Evolutionary conservation across 2,113 vertebrate genomes (phyloP), one percentile per base, ranked within the genome.

Genomic region (Heterotis niloticus): DNA sequence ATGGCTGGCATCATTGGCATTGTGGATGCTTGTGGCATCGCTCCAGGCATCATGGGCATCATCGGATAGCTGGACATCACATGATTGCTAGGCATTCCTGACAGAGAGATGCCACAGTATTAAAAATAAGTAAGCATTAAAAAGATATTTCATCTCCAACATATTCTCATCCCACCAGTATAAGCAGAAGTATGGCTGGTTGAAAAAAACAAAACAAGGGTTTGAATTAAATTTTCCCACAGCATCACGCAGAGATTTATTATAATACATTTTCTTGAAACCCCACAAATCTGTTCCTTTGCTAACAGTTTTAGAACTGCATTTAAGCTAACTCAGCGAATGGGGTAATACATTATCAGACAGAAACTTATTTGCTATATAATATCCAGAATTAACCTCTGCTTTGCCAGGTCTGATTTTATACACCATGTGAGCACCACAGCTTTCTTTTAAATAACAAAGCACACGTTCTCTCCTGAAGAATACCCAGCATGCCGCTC

Each of bases 21-120:
- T 13, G 80, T 12, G 9, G 81, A 56, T 74, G 69, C 82, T 23
- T 83, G 78, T 1, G 91, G 90, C 86, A 95, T 87, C 92, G 90
- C 87, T 57, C 85, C 90, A 82, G 88, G 80, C 91, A 98, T 90
- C 59, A 92, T 86, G 28, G 90, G 91, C 85, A 87, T 24, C 54
- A 86, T 86, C 81, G 92, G 93, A 82, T 95, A 98, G 52, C 83
- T 72, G 14, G 93, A 92, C 86, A 94, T 84, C 79, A 89, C 86
- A 71, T 92, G 82, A 85, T 90, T 87, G 34, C 93, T 88, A 75
- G 90, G 68, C 69, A 91, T 91, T 80, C 92, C 95, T 96, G 64
- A 56, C 52, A 79, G 29, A 7, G 14, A 62, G 66, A 74, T 29
- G 75, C 0, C 24, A 1, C 7, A 60, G 77, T 1, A 26, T 44